phyloP scores from a whole-genome alignment of 1,140 invertebrate genomes.

The Oscheius sp. region DNA sequence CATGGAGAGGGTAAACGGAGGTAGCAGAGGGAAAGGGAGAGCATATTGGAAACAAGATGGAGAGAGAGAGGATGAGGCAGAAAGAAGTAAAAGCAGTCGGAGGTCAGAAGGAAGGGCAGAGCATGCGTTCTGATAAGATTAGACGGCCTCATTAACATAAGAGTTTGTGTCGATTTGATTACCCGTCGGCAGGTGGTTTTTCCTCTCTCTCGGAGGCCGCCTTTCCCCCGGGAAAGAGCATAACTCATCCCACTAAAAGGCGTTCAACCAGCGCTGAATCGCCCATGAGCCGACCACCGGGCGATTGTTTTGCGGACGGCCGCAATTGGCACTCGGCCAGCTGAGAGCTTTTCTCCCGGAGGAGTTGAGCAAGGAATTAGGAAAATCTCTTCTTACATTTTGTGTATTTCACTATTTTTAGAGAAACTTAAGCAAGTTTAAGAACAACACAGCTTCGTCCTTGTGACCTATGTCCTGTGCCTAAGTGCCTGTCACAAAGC shows the following conservation, averaged over 20 bases:
- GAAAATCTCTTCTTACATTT: no score
- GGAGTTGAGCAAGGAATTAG: no score
- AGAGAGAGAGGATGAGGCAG: not conserved
- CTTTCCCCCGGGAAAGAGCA: not conserved
- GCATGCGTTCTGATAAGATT: slow-evolving; percentile 14
- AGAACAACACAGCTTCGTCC: no score
- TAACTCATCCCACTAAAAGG: slow-evolving; percentile 7
- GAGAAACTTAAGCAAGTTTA: no score
- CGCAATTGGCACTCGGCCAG: no score
- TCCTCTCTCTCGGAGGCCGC: not conserved
- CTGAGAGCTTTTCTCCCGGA: no score
- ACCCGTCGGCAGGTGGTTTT: not conserved
- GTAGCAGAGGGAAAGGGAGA: not conserved
- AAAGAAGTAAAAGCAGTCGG: not conserved
- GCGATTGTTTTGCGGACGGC: no score
- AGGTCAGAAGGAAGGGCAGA: not conserved
- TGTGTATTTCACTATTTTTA: no score
- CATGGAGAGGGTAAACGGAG: not conserved
- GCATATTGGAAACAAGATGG: not conserved
- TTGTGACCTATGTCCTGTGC: no score
- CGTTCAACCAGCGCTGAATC: slow-evolving; percentile 6
- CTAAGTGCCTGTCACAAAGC: no score
- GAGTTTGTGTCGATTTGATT: not conserved
- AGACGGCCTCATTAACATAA: slow-evolving; percentile 4
- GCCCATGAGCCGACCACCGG: no score